phyloP scores from a whole-genome alignment of 2,888 invertebrate species.

The Baronia brevicornis region DNA sequence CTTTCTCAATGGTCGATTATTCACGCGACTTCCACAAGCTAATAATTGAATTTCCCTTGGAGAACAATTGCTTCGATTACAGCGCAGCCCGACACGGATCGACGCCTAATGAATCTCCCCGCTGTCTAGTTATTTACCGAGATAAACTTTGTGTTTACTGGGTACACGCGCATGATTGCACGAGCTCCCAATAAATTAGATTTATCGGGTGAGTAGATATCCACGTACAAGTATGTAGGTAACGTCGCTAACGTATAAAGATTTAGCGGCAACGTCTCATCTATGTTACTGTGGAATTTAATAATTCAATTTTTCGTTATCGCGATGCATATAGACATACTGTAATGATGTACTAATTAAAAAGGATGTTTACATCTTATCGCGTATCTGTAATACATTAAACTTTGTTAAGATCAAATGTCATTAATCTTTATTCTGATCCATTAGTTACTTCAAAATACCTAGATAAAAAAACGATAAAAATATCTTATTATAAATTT shows the following conservation, averaged over 20 bases:
- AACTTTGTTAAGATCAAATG: no score
- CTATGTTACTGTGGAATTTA: constrained; percentile 12
- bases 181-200: constrained; percentile 69
- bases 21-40: constrained; percentile 42
- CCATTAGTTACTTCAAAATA: no score
- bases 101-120: constrained; percentile 72
- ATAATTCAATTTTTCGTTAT: constrained; percentile 11
- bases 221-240: constrained; percentile 24
- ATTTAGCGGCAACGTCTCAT: constrained; percentile 13
- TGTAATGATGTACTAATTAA: constrained; percentile 14
- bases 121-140: constrained; percentile 71
- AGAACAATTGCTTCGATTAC: constrained; percentile 74
- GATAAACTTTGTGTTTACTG: constrained; percentile 70
- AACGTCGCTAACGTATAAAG: constrained; percentile 19
- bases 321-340: constrained; percentile 8
- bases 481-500: no score
- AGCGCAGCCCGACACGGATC: constrained; percentile 62
- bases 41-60: constrained; percentile 68
- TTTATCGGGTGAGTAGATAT: constrained; percentile 42
- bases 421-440: no score
- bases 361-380: no score
- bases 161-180: constrained; percentile 71
- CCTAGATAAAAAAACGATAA: no score
- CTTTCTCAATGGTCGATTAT: constrained; percentile 59
- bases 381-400: constrained; percentile 5